Evolutionary conservation across 2,888 invertebrate genomes (phyloP).

Genomic region (Protodeltote pygarga): DNA sequence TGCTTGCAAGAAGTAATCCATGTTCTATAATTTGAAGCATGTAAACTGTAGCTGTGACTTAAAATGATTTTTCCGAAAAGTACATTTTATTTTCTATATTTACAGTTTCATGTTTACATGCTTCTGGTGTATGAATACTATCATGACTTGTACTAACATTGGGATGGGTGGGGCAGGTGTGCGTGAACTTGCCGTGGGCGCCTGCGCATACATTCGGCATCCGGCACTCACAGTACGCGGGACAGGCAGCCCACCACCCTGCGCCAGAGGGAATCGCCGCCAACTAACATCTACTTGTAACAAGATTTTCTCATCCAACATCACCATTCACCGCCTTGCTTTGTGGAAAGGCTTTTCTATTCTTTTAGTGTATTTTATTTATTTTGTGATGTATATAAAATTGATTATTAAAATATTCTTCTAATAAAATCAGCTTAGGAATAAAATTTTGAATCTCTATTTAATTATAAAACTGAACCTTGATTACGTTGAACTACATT

Average conservation of each 20-base stretch:
- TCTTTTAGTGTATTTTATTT: constrained; percentile 36
- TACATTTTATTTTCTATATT: neutral
- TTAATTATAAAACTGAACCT: constrained; percentile 6
- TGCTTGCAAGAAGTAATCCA: constrained; percentile 8
- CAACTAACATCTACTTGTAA: constrained; percentile 64
- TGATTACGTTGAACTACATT: neutral
- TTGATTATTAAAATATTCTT: constrained; percentile 39
- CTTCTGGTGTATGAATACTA: constrained; percentile 6
- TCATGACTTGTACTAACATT: constrained; percentile 51
- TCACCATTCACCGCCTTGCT: constrained; percentile 44
- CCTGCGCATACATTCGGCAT: constrained; percentile 93
- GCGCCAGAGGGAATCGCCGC: constrained; percentile 76
- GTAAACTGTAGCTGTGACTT: constrained; percentile 6
- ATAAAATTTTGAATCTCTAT: constrained; percentile 33
- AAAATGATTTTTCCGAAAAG: too few relatives aligned
- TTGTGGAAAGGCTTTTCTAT: constrained; percentile 34
- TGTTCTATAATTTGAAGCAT: constrained; percentile 6
- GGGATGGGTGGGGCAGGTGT: constrained; percentile 75
- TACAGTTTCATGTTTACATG: constrained; percentile 9
- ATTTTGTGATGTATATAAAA: constrained; percentile 47
- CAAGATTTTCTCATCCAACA: constrained; percentile 50
- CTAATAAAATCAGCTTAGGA: constrained; percentile 40
- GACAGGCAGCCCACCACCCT: constrained; percentile 78
- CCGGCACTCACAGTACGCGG: constrained; percentile 90
- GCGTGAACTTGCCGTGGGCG: constrained; percentile 87